Base-by-base conservation (phyloP, 2,797 vertebrate genomes). In the Serranus cabrilla region DNA sequence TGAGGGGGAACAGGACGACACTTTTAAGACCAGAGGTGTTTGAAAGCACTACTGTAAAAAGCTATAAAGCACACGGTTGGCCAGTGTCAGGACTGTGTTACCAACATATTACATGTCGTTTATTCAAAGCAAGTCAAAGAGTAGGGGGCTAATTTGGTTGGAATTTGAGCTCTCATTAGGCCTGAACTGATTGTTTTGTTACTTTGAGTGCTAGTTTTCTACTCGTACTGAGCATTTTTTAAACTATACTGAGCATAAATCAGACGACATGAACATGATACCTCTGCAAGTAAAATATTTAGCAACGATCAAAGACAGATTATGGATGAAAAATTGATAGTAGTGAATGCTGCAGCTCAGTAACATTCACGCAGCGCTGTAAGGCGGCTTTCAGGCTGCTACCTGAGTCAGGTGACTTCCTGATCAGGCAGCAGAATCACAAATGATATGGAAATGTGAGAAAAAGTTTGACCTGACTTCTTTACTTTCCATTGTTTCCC, bases 41-140 rank as follows among this genome's bases (percentile, higher is more conserved):
- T 47, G 20, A 72, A 74, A 73, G 74, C 50, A 47, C 6, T 16
- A 69, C 27, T 58, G 61, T 14, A 56, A 73, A 27, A 77, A 74
- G 57, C 54, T 64, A 42, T 37, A 65, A 84, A 75, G 66, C 31
- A 0, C 18, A 18, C 42, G n/a, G n/a, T 46, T 62, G 31, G 34
- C 46, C n/a, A 39, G 20, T 21, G 39, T 37, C 50, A 55, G n/a
- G 52, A 56, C 37, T 25, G 54, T 14, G 45, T 37, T 47, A 5
- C 18, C 69, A 75, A 60, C 59, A 64, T 18, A 21, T 39, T 46
- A 49, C 0, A 63, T 42, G 5, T 34, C 10, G 21, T 54, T 18
- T 21, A 40, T 69, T 40, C 21, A 55, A 40, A 60, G 54, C 7
- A 75, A 52, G 18, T 40, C n/a, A 58, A 20, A 64, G 9, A 43